Conservation (phyloP, 2,113 vertebrate species). For the Dromaius novaehollandiae region DNA sequence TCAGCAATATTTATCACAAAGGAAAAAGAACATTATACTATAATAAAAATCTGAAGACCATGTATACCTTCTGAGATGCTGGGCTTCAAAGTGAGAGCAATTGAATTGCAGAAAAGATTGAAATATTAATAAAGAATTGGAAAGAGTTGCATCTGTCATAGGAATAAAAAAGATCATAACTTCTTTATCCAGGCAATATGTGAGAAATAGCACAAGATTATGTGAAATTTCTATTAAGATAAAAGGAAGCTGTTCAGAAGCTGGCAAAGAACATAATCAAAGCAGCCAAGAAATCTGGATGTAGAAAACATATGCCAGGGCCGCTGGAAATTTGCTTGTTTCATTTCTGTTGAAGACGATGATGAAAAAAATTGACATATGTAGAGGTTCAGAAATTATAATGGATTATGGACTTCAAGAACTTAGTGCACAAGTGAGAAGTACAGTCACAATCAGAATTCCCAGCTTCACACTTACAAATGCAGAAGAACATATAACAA, state of each 20-base stretch:
- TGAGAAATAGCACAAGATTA: not conserved
- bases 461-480: not conserved
- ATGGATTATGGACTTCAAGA: not conserved
- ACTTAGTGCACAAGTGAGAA: not conserved
- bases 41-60: not conserved
- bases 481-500: not conserved
- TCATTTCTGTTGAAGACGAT: not conserved
- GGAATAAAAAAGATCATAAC: not conserved
- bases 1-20: not conserved
- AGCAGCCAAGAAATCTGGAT: not conserved
- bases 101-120: not conserved
- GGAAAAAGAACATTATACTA: not conserved
- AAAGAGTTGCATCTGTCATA: not conserved
- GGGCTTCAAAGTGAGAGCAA: not conserved
- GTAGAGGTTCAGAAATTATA: not conserved
- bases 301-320: not conserved
- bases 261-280: not conserved
- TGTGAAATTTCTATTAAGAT: not conserved
- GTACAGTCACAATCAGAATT: not conserved
- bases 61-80: not conserved
- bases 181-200: not conserved
- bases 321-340: not conserved
- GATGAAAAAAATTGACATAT: not conserved
- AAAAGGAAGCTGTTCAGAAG: slow-evolving; percentile 1
- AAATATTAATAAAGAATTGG: not conserved